Base-by-base conservation (phyloP, 1,140 invertebrate species). In the Procambarus virginalis region DNA sequence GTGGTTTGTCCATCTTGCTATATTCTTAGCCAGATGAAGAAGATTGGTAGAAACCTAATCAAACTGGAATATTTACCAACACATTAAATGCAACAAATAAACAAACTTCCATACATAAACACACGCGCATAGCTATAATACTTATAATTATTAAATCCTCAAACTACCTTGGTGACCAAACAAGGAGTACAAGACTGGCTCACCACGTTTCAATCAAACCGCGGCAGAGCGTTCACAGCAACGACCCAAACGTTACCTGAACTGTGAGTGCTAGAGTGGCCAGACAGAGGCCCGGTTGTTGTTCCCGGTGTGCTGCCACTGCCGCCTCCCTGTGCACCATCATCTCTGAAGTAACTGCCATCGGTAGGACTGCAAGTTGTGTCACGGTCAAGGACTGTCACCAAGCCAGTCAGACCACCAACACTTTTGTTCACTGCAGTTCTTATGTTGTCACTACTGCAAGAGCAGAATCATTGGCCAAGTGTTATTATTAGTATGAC, bases 281-380 rank as follows among this genome's bases (percentile, higher is more conserved):
- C 70, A 48, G 81, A 89, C 4, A 81, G 81, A 20, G 81, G 80
- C 81, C 80, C 90, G 84, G 90, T 88, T 22, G 85, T 49, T 55
- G 91, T 89, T 20, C 86, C 91, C 2, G 81, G 75, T 20, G 91
- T 84, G 60, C 82, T 90, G 75, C 82, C 89, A 51, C 68, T 84
- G 64, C 58, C 77, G 51, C 82, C 83, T 4, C 80, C 81, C n/a
- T 70, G 58, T 17, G 34, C 46, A 17, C 68, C 22, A 34, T 73
- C 68, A 34, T 73, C 22, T 34, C n/a, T 73, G 20, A 34, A 73
- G 68, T 73, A 73, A 48, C 17, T 22, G 48, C 14, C 83, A 14
- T 51, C 60, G 34, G 12, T 5, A 20, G 3, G 14, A n/a, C 51
- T 22, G 0, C 17, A n/a, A 20, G 17, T 68, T 17, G 12, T 58